Percentiles rank a stretch among this genome's conserved stretches.
These are phyloP conservation scores for Pseudotriccus pelzelni DNA, from an alignment of 2,797 vertebrate genomes.

Conservation along the genomic window DNA sequence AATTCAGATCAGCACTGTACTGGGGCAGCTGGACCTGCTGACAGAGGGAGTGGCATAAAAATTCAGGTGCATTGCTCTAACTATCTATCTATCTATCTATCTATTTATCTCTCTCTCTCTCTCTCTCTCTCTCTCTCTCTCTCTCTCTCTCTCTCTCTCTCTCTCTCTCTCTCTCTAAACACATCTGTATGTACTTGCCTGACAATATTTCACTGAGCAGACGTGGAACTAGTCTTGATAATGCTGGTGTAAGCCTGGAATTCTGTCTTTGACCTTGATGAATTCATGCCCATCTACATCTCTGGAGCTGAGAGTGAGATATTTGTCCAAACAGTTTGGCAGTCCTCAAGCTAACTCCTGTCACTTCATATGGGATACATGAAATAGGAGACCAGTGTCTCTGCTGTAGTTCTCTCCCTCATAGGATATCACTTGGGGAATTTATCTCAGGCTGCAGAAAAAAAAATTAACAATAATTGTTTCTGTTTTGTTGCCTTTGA, in stretches of 20 bases:
- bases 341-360: background rate
- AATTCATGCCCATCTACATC: background rate
- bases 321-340: background rate
- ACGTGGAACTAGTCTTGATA: background rate
- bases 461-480: constrained; percentile 37
- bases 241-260: background rate
- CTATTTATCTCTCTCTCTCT: background rate
- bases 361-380: background rate
- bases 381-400: background rate
- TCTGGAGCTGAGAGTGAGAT: background rate
- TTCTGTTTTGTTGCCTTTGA: constrained; percentile 68
- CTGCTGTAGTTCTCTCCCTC: constrained; percentile 8
- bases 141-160: background rate
- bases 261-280: background rate
- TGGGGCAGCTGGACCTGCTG: background rate
- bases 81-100: background rate
- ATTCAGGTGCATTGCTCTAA: background rate
- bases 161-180: background rate
- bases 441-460: constrained; percentile 53
- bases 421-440: background rate
- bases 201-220: background rate
- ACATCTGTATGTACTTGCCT: background rate
- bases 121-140: background rate
- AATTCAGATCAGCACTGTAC: background rate
- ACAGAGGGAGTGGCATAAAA: background rate